Conservation (phyloP, 2,113 vertebrate species). For the Nyctibius bracteatus region DNA sequence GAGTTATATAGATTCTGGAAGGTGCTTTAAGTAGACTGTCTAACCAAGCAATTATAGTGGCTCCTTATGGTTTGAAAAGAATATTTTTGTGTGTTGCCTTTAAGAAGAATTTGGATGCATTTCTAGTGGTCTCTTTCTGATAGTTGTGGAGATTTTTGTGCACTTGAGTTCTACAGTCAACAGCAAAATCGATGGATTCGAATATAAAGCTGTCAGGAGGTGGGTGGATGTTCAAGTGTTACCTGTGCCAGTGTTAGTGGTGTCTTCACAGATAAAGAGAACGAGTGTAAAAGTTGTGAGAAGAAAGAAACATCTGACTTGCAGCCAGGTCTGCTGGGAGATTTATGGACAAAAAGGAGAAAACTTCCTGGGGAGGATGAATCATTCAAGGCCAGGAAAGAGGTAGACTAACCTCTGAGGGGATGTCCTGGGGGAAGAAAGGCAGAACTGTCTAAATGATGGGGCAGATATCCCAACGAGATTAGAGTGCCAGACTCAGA, state of each 20-base stretch:
- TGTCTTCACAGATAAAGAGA: background rate
- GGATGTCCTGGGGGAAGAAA: background rate
- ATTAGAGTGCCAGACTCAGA: background rate
- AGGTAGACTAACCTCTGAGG: background rate
- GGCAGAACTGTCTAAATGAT: background rate
- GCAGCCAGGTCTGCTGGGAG: background rate
- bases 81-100: background rate
- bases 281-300: background rate
- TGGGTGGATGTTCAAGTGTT: background rate
- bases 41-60: background rate
- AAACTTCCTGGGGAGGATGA: background rate
- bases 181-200: background rate
- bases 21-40: background rate
- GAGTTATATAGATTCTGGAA: background rate
- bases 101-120: background rate
- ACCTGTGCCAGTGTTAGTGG: accelerated
- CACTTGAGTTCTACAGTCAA: background rate
- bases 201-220: background rate
- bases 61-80: background rate
- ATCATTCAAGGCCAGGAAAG: background rate
- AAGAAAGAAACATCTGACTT: background rate
- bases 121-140: background rate
- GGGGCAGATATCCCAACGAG: background rate
- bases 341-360: background rate
- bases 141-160: background rate